Evolutionary conservation across 1,140 invertebrate genomes (phyloP).

Genomic region (Leptinotarsa lineolata): DNA sequence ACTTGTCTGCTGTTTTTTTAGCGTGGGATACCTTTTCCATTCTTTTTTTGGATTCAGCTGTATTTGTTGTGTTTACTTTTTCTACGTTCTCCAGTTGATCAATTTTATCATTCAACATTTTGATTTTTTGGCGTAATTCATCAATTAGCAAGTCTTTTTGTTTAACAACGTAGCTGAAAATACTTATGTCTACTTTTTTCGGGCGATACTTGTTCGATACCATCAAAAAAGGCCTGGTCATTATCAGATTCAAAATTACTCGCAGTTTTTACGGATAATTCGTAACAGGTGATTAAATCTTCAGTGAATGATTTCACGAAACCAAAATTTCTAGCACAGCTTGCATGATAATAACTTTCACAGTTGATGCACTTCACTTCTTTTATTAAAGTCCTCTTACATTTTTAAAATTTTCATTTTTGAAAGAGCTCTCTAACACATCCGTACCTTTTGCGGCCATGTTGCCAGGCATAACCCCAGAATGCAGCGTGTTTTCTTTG

Average conservation of each 20-base stretch:
- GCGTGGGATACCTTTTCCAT: constrained; percentile 2
- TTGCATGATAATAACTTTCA: constrained; percentile 1
- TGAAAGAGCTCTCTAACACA: neutral
- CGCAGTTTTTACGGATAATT: too few relatives aligned
- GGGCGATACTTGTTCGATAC: too few relatives aligned
- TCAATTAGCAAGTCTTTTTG: too few relatives aligned
- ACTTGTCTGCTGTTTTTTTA: constrained; percentile 6
- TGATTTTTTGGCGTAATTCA: constrained; percentile 5
- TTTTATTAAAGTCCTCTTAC: neutral
- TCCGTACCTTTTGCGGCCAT: neutral
- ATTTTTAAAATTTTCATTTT: neutral
- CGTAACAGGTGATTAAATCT: too few relatives aligned
- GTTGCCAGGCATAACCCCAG: too few relatives aligned
- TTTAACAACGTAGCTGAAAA: too few relatives aligned
- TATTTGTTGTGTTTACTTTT: constrained; percentile 9
- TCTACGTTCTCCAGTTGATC: too few relatives aligned
- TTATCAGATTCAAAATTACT: too few relatives aligned
- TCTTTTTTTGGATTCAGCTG: neutral
- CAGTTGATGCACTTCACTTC: constrained; percentile 5
- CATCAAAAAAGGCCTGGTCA: too few relatives aligned
- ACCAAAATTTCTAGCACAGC: neutral
- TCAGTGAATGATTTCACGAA: too few relatives aligned
- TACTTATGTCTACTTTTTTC: too few relatives aligned
- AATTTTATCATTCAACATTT: neutral
- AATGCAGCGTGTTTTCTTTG: too few relatives aligned